phyloP scores from a whole-genome alignment of 1,140 invertebrate species.

The Mya arenaria region DNA sequence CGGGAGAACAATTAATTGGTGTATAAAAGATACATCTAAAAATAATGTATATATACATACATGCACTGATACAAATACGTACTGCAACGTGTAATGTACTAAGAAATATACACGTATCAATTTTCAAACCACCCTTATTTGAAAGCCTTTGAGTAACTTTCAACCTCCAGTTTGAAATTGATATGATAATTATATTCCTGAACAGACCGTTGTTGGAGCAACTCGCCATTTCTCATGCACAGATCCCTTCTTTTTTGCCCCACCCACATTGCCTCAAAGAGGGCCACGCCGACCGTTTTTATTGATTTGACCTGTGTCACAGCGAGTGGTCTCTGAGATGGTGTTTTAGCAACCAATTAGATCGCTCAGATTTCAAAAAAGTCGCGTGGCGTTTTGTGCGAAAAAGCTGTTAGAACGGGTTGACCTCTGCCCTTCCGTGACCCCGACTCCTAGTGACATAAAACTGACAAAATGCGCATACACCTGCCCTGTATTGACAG shows the following conservation, averaged over 20 bases:
- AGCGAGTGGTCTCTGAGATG: conserved; percentile 17
- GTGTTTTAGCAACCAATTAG: conserved; percentile 55
- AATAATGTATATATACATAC: too few relatives aligned
- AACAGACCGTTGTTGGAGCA: not conserved
- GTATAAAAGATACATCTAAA: too few relatives aligned
- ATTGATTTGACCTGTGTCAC: conserved; percentile 56
- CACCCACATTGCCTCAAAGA: conserved; percentile 35
- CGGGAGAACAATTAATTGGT: too few relatives aligned
- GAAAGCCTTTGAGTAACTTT: conserved; percentile 5
- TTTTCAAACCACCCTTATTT: too few relatives aligned
- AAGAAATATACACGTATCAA: too few relatives aligned
- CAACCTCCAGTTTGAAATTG: conserved; percentile 43
- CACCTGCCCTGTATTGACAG: conserved; percentile 47
- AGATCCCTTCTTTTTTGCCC: conserved; percentile 3
- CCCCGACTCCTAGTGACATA: conserved; percentile 48
- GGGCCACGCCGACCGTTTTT: conserved; percentile 51
- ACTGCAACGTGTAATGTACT: too few relatives aligned
- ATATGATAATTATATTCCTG: conserved; percentile 46
- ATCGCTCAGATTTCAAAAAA: conserved; percentile 49
- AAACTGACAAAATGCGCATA: conserved; percentile 37
- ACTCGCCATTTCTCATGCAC: too few relatives aligned
- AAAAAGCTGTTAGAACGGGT: conserved; percentile 51
- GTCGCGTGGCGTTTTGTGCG: conserved; percentile 52
- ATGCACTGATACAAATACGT: too few relatives aligned
- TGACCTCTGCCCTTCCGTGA: conserved; percentile 50